Evolutionary conservation across 1,140 invertebrate genomes (phyloP), one percentile per base, ranked within the genome.

Genomic region (Camponotus pennsylvanicus): DNA sequence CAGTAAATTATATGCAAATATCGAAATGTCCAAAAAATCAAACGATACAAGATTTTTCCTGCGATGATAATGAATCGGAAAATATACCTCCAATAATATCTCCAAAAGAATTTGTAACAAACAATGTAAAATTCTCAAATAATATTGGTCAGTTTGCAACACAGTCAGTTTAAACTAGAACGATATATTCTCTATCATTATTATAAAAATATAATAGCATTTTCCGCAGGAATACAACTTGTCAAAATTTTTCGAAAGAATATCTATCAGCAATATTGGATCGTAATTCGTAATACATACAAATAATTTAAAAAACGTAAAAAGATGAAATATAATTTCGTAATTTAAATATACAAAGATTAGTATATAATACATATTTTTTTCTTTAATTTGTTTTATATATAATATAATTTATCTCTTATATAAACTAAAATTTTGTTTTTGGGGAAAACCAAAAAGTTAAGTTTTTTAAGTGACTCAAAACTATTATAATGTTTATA

Each of bases 21-120:
- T 49, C 37, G 37, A 85, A 59, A 18, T 66, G 64, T 15, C 11
- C 57, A 13, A 52, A 73, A 6, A n/a, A 9, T n/a, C 79, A 59
- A 34, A 40, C 3, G 13, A 34, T n/a, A 27, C 80, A 78, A 27
- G 82, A 76, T 40, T 18, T 82, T 3, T 8, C 21, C 13, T 85
- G 34, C 6, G 73, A 78, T 32, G 84, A 77, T 21, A 82, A 78
- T 34, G 77, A 40, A 21, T 34, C 64, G 0, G 88, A 90, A 4
- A 83, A 77, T 18, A 55, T 55, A 15, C 89, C 83, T 2, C 89
- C 89, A 11, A 90, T 91, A 27, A 80, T 91, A 57, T 91, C 89
- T 9, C 89, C 89, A 34, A 88, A 37, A 27, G 89, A 88, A 6
- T 90, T 85, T 42, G 84, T 91, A 63, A 85, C 87, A 1, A 86